Evolutionary conservation across 2,888 invertebrate species (phyloP), one percentile per base, ranked within the genome.

Genomic region (Tanypteryx hageni): DNA sequence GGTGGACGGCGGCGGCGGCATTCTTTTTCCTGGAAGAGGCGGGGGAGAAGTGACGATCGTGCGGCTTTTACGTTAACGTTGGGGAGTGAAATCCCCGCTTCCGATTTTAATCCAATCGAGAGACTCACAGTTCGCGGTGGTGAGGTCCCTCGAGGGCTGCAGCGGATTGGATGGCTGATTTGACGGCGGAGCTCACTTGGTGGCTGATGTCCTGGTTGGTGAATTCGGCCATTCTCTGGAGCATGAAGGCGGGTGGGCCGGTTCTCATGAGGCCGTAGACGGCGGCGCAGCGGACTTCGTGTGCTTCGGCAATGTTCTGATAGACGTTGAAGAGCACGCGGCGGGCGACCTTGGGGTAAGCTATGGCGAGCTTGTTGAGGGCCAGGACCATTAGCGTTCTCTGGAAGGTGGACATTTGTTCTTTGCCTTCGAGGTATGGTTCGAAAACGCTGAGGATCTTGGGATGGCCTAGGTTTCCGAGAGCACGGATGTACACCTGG

Each of bases 151-250:
- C 94, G 61, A 97, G 94, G 93, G 95, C 93, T 93, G 97, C 96
- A 31, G 96, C 96, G 76, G 95, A 95, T 94, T 95, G 94, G 93
- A 97, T 97, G 18, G 95, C 95, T 56, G 96, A 96, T 94, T 96
- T 97, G 13, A 97, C 96, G 18, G 96, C 96, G 92, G 97, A 95
- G 93, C 96, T 96, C 0, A 97, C 97, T 85, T 97, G 96, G 92
- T 96, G 95, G 94, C 96, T 96, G 31, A 95, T 95, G 94, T 97
- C 97, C 92, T 95, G 94, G 93, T 97, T 96, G 10, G 97, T 97
- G 95, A 96, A 96, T 94, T 96, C 95, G 44, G 97, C 97, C 96
- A 97, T 97, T 58, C 96, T 95, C 95, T 97, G 96, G 94, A 97
- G 96, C 96, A 97, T 96, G 18, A 95, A 95, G 31, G 95, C 94